Base-by-base conservation (phyloP, 2,888 invertebrate genomes). In the Meiosimyza platycephala region DNA sequence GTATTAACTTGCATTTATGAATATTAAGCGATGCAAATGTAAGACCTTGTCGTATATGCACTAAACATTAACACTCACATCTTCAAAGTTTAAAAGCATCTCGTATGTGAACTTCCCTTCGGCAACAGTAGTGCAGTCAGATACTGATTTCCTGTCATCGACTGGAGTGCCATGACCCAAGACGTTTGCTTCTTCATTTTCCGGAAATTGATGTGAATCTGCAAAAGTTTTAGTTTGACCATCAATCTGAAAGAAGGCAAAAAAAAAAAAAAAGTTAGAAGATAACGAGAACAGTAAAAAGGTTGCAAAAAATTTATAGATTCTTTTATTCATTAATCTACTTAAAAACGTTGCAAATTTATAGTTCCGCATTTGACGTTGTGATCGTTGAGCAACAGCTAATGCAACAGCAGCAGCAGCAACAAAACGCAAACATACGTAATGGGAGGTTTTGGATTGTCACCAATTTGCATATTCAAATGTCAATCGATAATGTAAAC, bases 31-130 rank as follows among this genome's bases (percentile, higher is more conserved):
- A 9, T 40, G 9, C 9, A 40, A 6, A 9, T 40, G 1, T 9
- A 9, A 40, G 9, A 40, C 9, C 40, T 40, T 40, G 9, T 9
- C 9, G 9, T 7, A 9, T 40, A 9, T 40, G 1, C 2, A 16
- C 16, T 54, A 6, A 3, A 7, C 16, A 33, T 15, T 33, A 1
- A 57, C 11, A 76, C 85, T 86, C 79, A 86, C 86, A 76, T 90
- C 89, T 69, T 89, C 87, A 77, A 84, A 89, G 74, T 79, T 83
- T 72, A 88, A 82, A 18, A 89, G 80, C 78, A 85, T 81, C 77
- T 84, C 83, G 71, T 79, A 77, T 75, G 80, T 78, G 70, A 81
- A 75, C 74, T 83, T 80, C 57, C 59, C 67, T 65, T 79, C 74
- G 60, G 54, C 67, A 70, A 66, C 73, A 51, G 57, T 16, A 4